Evolutionary conservation across 2,113 vertebrate genomes (phyloP), one percentile per base, ranked within the genome.

Genomic region (Myanophis thanlyinensis): DNA sequence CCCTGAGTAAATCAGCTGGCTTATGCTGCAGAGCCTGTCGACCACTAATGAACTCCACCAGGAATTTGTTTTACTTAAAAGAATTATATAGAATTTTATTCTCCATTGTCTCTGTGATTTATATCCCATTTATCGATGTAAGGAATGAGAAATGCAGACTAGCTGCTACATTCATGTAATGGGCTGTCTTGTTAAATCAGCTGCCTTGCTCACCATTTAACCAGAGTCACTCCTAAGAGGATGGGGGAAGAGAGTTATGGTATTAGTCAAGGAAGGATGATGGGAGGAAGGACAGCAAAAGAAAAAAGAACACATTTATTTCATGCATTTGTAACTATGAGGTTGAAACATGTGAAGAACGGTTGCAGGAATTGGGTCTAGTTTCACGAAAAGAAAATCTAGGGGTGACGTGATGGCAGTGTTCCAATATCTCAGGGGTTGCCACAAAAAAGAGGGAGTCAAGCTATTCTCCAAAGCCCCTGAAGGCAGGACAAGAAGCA

Each of bases 11-110:
- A 47, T 47, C 84, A 18, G 92, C 93, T 11, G 91, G 62, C 54
- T 94, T 94, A 92, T 95, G 94, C 95, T 96, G 96, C 53, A 87
- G 89, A 95, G 90, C 94, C 95, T 92, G 92, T 93, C 93, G 94
- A 96, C 96, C 93, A 94, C 93, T 96, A 97, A 96, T 96, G 95
- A 96, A 97, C 97, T 96, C 95, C 93, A 97, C 91, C 93, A 90
- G 89, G 95, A 96, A 96, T 96, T 97, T 94, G 90, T 85, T 94
- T 96, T 84, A 94, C 93, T 91, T 93, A 93, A 96, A 94, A 92
- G 18, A 97, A 95, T 92, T 52, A 88, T 23, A 52, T 93, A 73
- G 92, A 22, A 89, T 93, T 73, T 96, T 96, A 40, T 95, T 47
- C 5, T 96, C 67, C 91, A 73, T 96, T 92, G 90, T 93, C 95